phyloP scores from a whole-genome alignment of 1,140 invertebrate species.

The Scaptomyza graminum region DNA sequence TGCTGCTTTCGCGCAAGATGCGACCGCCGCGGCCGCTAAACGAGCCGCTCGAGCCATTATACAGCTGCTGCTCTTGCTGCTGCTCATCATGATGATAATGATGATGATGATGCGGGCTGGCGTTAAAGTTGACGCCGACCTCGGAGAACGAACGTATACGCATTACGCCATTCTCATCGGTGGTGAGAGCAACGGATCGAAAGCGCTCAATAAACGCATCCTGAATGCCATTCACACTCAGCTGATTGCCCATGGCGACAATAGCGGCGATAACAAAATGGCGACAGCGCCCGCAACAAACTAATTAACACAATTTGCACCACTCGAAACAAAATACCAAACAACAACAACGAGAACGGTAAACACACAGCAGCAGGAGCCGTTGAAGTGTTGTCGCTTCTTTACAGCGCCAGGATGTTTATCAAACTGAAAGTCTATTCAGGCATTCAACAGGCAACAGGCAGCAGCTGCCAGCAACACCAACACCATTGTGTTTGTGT shows the following conservation, averaged over 20 bases:
- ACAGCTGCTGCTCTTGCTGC: conserved; percentile 10
- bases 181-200: conserved; percentile 73
- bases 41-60: conserved; percentile 28
- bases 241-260: conserved; percentile 74
- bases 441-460: conserved; percentile 69
- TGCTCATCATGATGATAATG: conserved; percentile 50
- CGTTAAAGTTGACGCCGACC: conserved; percentile 53
- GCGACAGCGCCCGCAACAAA: neutral
- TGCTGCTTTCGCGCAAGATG: conserved; percentile 69
- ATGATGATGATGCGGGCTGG: conserved; percentile 48
- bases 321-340: conserved; percentile 11
- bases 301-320: conserved; percentile 22
- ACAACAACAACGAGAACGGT: conserved; percentile 17
- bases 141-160: conserved; percentile 80
- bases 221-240: conserved; percentile 75
- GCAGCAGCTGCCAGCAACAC: neutral
- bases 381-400: conserved; percentile 46
- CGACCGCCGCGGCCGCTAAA: conserved; percentile 69
- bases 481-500: neutral
- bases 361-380: conserved; percentile 12
- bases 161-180: conserved; percentile 75
- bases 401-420: conserved; percentile 75
- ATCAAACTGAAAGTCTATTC: conserved; percentile 67
- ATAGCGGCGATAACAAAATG: neutral
- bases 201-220: conserved; percentile 80